Base-by-base conservation (phyloP, 2,113 vertebrate species). In the Chauna torquata region DNA sequence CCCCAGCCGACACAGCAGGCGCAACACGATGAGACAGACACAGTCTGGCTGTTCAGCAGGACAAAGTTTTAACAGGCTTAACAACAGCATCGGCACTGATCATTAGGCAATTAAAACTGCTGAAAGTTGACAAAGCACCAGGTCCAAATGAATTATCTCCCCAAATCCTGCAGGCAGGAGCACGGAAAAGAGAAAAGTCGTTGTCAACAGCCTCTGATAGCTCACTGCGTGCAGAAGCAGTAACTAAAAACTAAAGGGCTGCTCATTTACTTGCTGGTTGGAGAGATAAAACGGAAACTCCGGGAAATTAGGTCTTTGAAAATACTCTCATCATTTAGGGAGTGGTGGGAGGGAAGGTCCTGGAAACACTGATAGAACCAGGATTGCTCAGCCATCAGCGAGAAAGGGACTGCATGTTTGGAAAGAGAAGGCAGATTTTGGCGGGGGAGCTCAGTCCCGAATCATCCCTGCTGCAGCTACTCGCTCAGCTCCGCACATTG, bases 21-120 rank as follows among this genome's bases (percentile, higher is more conserved):
- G 83, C 65, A 40, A 82, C 59, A 58, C n/a, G 86, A 83, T 59
- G 77, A 93, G 74, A 91, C 57, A 61, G 52, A 65, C 42, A 17
- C 91, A 90, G 71, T 34, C 89, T 79, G 50, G 93, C 47, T 93
- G 81, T 90, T 93, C 92, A 93, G 94, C 95, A 86, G 91, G 96
- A 96, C 90, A 84, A 92, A 72, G 64, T 92, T 91, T 95, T 96
- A 98, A 97, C 97, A 96, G 91, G 88, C 84, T 95, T 93, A 97
- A 94, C 65, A 96, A 94, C 90, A 75, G 84, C 92, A 95, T 97
- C 94, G 71, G 88, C 94, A 78, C 86, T 96, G 94, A 97, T 96
- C 94, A 96, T 96, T 93, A 97, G 75, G 82, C 81, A 97, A 97
- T 97, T 92, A 84, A 84, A 96, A 61, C 82, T 90, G 88, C 88